A percentile compares a stretch with the other conserved stretches of the same genome.
These are phyloP conservation scores for Trichopria drosophilae DNA, from an alignment of 2,888 invertebrate species.

Conservation along the genomic window DNA sequence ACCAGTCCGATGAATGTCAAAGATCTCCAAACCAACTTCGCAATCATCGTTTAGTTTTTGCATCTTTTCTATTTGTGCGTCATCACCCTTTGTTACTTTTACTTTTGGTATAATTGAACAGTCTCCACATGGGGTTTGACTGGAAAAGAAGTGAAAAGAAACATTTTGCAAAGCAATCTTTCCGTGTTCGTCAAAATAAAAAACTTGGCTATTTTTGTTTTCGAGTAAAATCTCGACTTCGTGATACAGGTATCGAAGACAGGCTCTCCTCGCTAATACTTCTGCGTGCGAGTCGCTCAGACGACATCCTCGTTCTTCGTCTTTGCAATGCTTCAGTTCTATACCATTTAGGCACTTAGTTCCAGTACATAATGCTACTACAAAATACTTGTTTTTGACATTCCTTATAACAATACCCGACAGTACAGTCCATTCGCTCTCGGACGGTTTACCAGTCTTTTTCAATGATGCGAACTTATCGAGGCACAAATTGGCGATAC, in stretches of 20 bases:
- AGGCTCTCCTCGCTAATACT: constrained; percentile 79
- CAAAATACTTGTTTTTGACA: constrained; percentile 56
- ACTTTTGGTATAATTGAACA: constrained; percentile 78
- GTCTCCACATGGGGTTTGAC: constrained; percentile 91
- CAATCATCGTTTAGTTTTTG: constrained; percentile 46
- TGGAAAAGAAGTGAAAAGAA: constrained; percentile 81
- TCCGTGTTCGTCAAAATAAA: constrained; percentile 47
- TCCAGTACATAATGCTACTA: constrained; percentile 86
- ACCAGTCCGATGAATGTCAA: constrained; percentile 76
- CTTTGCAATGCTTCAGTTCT: constrained; percentile 56
- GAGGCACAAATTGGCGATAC: constrained; percentile 65
- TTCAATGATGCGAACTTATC: constrained; percentile 66
- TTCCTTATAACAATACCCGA: constrained; percentile 69
- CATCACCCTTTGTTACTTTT: constrained; percentile 38
- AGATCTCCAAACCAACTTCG: constrained; percentile 24
- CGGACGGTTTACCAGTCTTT: constrained; percentile 79
- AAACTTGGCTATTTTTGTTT: constrained; percentile 49
- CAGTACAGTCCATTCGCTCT: constrained; percentile 81
- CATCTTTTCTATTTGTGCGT: constrained; percentile 23
- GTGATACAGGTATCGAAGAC: constrained; percentile 75
- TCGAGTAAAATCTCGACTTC: constrained; percentile 61
- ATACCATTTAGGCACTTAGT: constrained; percentile 85
- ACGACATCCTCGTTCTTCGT: constrained; percentile 69
- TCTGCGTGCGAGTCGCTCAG: constrained; percentile 93
- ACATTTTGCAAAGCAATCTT: constrained; percentile 64